Conservation (phyloP, 1,140 invertebrate genomes). For the Riptortus pedestris region DNA sequence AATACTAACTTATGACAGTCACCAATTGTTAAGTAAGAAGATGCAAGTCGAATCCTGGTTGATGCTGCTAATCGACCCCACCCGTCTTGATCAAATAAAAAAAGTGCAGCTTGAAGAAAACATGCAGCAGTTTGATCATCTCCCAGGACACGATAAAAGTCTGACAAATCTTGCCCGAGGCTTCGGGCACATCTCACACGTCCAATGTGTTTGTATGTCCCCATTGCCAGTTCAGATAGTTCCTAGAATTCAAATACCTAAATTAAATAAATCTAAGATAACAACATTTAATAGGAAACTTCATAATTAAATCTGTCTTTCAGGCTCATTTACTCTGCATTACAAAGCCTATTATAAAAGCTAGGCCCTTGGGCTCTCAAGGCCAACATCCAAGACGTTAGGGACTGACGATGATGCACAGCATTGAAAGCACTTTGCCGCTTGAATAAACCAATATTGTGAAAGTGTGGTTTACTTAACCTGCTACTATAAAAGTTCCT, state of each 20-base stretch:
- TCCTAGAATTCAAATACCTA: slow-evolving; percentile 45
- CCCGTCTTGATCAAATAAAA: slow-evolving; percentile 74
- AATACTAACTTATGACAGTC: slow-evolving; percentile 49
- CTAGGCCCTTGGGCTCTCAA: no score
- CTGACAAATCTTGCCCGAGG: slow-evolving; percentile 78
- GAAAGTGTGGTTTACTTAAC: no score
- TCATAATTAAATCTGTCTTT: no score
- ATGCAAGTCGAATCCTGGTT: slow-evolving; percentile 70
- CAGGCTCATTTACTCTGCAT: no score
- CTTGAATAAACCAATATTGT: no score
- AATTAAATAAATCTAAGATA: background rate
- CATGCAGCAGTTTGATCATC: slow-evolving; percentile 79
- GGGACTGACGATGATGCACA: no score
- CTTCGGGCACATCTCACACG: slow-evolving; percentile 71
- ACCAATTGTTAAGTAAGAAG: slow-evolving; percentile 68
- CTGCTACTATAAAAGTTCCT: no score
- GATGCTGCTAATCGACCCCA: slow-evolving; percentile 73
- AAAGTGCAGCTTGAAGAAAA: slow-evolving; percentile 75
- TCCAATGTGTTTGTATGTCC: slow-evolving; percentile 91
- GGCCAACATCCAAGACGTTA: no score
- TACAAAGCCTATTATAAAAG: no score
- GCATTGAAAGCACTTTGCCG: no score
- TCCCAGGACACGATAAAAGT: slow-evolving; percentile 77
- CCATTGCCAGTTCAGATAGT: slow-evolving; percentile 86
- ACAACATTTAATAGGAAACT: no score